Conservation (phyloP, 2,113 vertebrate species). For the Phalacrocorax brasilianus region DNA sequence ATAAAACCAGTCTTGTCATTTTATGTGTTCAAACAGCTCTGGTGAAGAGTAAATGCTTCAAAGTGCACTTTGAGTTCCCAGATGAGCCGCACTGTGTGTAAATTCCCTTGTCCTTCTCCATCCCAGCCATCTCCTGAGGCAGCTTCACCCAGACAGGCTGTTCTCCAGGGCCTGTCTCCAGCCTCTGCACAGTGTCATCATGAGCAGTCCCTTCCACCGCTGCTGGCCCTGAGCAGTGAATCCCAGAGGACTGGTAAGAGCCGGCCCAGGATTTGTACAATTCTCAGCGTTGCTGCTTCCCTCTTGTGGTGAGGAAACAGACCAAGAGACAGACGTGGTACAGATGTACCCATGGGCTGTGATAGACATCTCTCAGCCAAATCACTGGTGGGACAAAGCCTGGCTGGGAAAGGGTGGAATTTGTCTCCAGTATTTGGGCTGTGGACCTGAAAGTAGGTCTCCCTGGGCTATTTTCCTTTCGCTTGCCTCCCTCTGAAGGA, state of each 20-base stretch:
- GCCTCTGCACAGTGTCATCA: neutral
- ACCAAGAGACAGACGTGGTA: neutral
- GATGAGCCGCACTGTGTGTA: neutral
- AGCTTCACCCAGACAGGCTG: neutral
- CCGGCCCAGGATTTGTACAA: neutral
- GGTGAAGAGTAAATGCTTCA: neutral
- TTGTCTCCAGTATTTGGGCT: neutral
- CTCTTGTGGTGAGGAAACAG: neutral
- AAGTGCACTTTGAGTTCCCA: neutral
- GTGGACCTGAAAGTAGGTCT: neutral
- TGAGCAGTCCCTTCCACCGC: neutral
- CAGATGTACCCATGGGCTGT: neutral
- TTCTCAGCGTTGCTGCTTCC: neutral
- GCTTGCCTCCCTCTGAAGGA: neutral
- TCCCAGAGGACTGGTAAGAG: neutral
- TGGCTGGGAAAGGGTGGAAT: neutral
- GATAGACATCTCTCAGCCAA: neutral
- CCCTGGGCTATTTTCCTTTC: neutral
- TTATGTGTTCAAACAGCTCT: neutral
- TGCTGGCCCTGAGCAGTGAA: neutral
- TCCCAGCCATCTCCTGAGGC: neutral
- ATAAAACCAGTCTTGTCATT: neutral
- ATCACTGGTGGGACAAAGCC: neutral
- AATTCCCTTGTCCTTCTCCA: neutral
- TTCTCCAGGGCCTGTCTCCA: neutral